Conservation (phyloP, 2,797 vertebrate genomes). For the Yasuhikotakia modesta region DNA sequence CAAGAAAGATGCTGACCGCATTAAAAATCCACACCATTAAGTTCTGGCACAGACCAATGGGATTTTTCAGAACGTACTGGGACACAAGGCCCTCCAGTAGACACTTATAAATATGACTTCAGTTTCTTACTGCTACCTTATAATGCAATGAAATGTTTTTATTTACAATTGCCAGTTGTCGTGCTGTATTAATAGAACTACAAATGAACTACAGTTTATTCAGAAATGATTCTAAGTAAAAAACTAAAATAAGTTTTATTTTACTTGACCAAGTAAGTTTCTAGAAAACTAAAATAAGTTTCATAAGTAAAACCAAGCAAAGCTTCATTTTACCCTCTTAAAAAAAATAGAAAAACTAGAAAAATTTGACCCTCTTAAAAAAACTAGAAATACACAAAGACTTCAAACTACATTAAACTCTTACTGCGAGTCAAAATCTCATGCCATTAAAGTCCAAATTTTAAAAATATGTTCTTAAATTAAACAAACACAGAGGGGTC, state of each 20-base stretch:
- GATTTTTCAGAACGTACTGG: slow-evolving; percentile 12
- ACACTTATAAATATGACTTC: background rate
- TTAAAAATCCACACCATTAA: slow-evolving; percentile 31
- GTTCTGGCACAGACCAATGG: slow-evolving; percentile 36
- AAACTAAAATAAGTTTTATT: too few relatives aligned
- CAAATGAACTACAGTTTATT: too few relatives aligned
- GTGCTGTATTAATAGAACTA: background rate
- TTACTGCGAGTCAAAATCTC: slow-evolving; percentile 44
- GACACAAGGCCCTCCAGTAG: background rate
- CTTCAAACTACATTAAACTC: slow-evolving; percentile 13
- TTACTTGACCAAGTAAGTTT: too few relatives aligned
- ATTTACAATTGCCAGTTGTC: background rate
- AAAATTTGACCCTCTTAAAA: slow-evolving; percentile 22
- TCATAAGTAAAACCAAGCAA: slow-evolving; percentile 8
- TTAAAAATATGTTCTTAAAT: slow-evolving; percentile 53
- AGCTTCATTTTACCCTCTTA: slow-evolving; percentile 8
- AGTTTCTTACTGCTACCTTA: slow-evolving; percentile 11
- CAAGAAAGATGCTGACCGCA: slow-evolving; percentile 3
- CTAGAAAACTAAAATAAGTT: too few relatives aligned
- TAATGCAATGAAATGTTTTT: background rate
- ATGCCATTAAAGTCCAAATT: slow-evolving; percentile 17
- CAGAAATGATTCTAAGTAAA: too few relatives aligned
- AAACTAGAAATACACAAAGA: slow-evolving; percentile 5
- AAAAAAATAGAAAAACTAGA: slow-evolving; percentile 19
- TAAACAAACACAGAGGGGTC: slow-evolving; percentile 46